phyloP scores from a whole-genome alignment of 2,113 vertebrate genomes.

The Dunckerocampus dactyliophorus region DNA sequence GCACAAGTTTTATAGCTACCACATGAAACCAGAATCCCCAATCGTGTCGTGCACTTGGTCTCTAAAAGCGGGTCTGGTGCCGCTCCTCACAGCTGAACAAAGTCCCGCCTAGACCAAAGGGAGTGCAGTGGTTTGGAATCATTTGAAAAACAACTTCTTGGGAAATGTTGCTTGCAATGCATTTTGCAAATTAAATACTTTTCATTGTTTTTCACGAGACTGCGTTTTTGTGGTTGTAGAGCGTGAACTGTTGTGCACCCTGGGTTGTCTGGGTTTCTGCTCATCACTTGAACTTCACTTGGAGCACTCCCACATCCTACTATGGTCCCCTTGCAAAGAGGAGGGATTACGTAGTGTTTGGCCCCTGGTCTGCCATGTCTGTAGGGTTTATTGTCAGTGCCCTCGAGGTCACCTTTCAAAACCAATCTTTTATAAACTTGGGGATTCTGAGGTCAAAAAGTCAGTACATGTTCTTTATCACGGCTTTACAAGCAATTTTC shows the following conservation, averaged over 20 bases:
- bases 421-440: not conserved
- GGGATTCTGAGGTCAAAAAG: not conserved
- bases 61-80: conserved; percentile 48
- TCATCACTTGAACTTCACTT: too few species aligned
- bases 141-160: conserved; percentile 32
- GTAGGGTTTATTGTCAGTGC: conserved; percentile 1
- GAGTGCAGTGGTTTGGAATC: conserved; percentile 38
- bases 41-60: conserved; percentile 33
- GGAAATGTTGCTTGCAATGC: conserved; percentile 16
- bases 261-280: not conserved
- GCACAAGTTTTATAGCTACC: conserved; percentile 62
- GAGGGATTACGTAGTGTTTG: not conserved
- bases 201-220: not conserved
- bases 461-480: not conserved
- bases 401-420: not conserved
- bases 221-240: not conserved
- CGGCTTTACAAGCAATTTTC: not conserved
- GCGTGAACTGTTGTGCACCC: not conserved
- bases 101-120: conserved; percentile 39
- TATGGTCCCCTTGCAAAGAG: too few species aligned
- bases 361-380: not conserved
- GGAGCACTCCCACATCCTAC: too few species aligned
- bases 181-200: conserved; percentile 11
- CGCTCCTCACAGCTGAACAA: conserved; percentile 35
- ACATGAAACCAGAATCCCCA: conserved; percentile 56